Base-by-base conservation (phyloP, 1,140 invertebrate genomes). In the Grapholita molesta region DNA sequence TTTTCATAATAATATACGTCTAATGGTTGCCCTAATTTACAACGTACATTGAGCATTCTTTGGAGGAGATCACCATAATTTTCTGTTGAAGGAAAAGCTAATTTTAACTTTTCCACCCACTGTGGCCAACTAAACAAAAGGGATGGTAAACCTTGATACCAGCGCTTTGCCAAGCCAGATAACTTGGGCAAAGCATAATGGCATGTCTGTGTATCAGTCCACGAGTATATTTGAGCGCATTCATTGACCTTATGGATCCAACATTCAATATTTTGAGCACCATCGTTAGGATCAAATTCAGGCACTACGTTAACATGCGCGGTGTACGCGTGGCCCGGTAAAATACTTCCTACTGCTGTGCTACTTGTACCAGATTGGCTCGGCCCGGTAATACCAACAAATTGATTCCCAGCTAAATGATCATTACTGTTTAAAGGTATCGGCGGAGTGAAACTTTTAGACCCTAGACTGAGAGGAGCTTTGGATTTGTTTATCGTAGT, bases 201-300 rank as follows among this genome's bases (percentile, higher is more conserved):
- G 23, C 21, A 55, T 5, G 11, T 55, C 12, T 55, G 53, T 12
- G 1, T 15, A 0, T 55, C 53, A 18, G 5, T 24, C 53, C 53
- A 55, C 5, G 12, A 18, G 18, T 55, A 55, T 24, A 55, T 55
- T 12, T 24, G 21, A 6, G 53, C 53, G 15, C 53, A 55, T 18
- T 55, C 53, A 55, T 73, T 69, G 25, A 53, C 23, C 65, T 66
- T 70, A 21, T 15, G 12, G 5, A 55, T 18, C 53, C 53, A 55
- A 6, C 5, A 6, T 18, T 18, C n/a, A 8, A 55, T 55, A 55
- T 15, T 55, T 30, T 55, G 53, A 7, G n/a, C 5, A 55, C 15
- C 15, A 55, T 55, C 53, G 23, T 7, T 55, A 25, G 53, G 53
- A 12, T 55, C 53, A 55, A 55, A 55, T 55, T 55, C 53, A 4